Evolutionary conservation across 2,888 invertebrate species (phyloP).

Genomic region (Dusona sp.): DNA sequence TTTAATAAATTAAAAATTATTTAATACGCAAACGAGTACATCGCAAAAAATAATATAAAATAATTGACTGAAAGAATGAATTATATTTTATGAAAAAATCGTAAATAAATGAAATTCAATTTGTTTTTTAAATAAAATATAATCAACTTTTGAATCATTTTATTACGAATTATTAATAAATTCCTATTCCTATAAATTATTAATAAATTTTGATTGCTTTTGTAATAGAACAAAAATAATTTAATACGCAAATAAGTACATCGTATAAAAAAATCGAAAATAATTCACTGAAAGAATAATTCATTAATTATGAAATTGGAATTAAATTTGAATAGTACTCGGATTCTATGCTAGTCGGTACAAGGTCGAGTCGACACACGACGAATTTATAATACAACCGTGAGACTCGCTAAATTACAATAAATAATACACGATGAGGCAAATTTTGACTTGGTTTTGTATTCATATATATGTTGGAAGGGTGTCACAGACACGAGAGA

Average conservation of each 20-base stretch:
- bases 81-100: too few species aligned
- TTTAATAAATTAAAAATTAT: neutral
- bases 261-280: neutral
- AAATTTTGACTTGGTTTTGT: conserved; percentile 40
- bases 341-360: neutral
- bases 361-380: conserved; percentile 46
- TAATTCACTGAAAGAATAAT: neutral
- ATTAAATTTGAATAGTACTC: neutral
- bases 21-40: neutral
- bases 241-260: neutral
- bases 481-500: conserved; percentile 57
- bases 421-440: conserved; percentile 64
- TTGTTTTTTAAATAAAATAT: too few species aligned
- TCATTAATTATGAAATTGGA: neutral
- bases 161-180: too few species aligned
- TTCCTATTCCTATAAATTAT: too few species aligned
- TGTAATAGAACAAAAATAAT: too few species aligned
- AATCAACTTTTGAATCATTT: too few species aligned
- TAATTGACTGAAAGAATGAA: too few species aligned
- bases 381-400: conserved; percentile 47
- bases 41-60: neutral
- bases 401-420: conserved; percentile 45
- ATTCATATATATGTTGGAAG: conserved; percentile 29
- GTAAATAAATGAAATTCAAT: too few species aligned
- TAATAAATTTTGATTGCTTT: too few species aligned